Evolutionary conservation across 2,888 invertebrate genomes (phyloP), one percentile per base, ranked within the genome.

Genomic region (Xanthorhoe designata): DNA sequence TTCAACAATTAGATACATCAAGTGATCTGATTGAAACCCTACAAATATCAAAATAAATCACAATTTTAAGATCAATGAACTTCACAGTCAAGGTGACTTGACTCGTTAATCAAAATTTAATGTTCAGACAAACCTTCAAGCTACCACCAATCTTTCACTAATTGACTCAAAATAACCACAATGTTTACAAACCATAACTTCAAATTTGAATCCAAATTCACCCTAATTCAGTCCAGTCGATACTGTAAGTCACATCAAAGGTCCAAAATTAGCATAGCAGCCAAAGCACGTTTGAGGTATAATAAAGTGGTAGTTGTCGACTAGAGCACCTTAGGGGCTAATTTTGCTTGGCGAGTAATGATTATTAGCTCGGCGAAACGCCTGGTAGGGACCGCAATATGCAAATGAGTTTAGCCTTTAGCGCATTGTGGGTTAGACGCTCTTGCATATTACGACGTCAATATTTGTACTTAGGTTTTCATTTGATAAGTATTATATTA

Each of bases 251-350:
- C 89, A 86, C 91, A 87, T 90, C 91, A 91, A 91, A 91, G 90
- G 88, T 85, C 82, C 81, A 71, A 76, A 88, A 92, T 92, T 92
- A 90, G 86, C 91, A 92, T 91, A 88, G 87, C 83, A 83, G 85
- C 62, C 54, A 59, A 51, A 84, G 83, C 87, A 86, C 87, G 88
- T 88, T 86, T 87, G 86, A 84, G 86, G 89, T 86, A 90, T 90
- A 92, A 90, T 92, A 91, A 88, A 91, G 88, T 87, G 84, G 86
- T 88, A 85, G 87, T 85, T 85, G 89, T 83, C 81, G 82, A 81
- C 82, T 87, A 88, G 84, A 85, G 84, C 84, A 91, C 92, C 91
- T 91, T 88, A 91, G 92, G 91, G 92, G 89, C 90, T 89, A 91
- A 92, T 92, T 89, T 89, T 72, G 84, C 85, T 81, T 87, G 86